Conservation (phyloP, 2,888 invertebrate genomes). For the Erebia aethiops region DNA sequence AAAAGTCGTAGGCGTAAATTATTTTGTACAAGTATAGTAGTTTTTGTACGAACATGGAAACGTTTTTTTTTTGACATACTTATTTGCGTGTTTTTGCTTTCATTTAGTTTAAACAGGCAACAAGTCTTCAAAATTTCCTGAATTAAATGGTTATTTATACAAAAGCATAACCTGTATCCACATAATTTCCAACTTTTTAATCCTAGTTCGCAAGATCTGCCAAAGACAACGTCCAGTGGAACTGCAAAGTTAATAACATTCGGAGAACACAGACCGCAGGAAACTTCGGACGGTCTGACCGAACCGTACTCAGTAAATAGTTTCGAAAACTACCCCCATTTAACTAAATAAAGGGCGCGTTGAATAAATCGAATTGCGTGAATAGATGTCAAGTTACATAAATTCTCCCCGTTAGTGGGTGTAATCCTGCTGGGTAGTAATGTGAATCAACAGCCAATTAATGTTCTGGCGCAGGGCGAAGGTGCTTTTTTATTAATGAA, state of each 20-base stretch:
- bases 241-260: slow-evolving; percentile 35
- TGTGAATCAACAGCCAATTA: slow-evolving; percentile 27
- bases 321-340: slow-evolving; percentile 52
- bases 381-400: slow-evolving; percentile 36
- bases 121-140: no score
- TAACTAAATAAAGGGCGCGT: slow-evolving; percentile 47
- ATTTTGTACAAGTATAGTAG: no score
- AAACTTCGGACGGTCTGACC: slow-evolving; percentile 44
- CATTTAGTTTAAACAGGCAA: no score
- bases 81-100: no score
- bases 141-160: neutral
- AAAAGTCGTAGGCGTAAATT: no score
- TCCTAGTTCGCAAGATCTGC: slow-evolving; percentile 15
- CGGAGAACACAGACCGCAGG: slow-evolving; percentile 33
- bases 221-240: slow-evolving; percentile 13
- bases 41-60: no score
- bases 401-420: slow-evolving; percentile 18
- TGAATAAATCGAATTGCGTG: slow-evolving; percentile 50
- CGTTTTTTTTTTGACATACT: no score
- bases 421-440: slow-evolving; percentile 28
- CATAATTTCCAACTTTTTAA: slow-evolving; percentile 22
- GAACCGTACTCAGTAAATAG: slow-evolving; percentile 52
- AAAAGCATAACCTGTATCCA: slow-evolving; percentile 7
- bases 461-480: slow-evolving; percentile 27
- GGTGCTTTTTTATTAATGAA: slow-evolving; percentile 21